Evolutionary conservation across 1,140 invertebrate genomes (phyloP).

Genomic region (Musca vetustissima): DNA sequence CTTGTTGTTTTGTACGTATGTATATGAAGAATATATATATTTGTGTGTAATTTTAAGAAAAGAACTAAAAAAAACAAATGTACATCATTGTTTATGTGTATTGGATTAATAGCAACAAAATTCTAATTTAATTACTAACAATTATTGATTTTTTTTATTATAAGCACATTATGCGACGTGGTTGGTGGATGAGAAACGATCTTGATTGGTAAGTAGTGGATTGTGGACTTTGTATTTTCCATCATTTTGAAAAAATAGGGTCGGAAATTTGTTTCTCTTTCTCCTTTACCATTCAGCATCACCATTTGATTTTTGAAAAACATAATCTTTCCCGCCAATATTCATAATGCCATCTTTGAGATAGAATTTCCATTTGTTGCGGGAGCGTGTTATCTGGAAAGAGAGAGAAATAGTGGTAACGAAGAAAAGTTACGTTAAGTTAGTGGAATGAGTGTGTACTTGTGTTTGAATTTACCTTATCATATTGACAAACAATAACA

Average conservation of each 20-base stretch:
- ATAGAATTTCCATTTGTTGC: conserved; percentile 99
- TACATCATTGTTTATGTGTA: too few species aligned
- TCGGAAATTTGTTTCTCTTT: too few species aligned
- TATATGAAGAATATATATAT: too few species aligned
- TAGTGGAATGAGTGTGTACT: not conserved
- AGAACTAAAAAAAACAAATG: too few species aligned
- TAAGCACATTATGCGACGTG: too few species aligned
- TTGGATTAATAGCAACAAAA: too few species aligned
- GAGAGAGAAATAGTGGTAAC: not conserved
- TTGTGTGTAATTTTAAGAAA: too few species aligned
- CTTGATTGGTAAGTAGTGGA: not conserved
- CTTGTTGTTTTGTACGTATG: too few species aligned
- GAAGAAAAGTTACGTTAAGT: not conserved
- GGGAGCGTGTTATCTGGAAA: conserved; percentile 85
- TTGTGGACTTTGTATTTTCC: not conserved
- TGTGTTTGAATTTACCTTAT: conserved; percentile 92
- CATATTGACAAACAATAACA: conserved; percentile 99
- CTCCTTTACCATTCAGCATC: conserved; percentile 96
- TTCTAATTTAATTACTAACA: too few species aligned
- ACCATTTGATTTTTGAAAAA: conserved; percentile 97
- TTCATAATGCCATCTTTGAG: conserved; percentile 99
- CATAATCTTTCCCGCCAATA: conserved; percentile 95
- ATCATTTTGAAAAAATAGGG: too few species aligned
- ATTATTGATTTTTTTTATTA: too few species aligned
- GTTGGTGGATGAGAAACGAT: too few species aligned